Conservation (phyloP, 2,113 vertebrate genomes). For the Cyprinodon variegatus region DNA sequence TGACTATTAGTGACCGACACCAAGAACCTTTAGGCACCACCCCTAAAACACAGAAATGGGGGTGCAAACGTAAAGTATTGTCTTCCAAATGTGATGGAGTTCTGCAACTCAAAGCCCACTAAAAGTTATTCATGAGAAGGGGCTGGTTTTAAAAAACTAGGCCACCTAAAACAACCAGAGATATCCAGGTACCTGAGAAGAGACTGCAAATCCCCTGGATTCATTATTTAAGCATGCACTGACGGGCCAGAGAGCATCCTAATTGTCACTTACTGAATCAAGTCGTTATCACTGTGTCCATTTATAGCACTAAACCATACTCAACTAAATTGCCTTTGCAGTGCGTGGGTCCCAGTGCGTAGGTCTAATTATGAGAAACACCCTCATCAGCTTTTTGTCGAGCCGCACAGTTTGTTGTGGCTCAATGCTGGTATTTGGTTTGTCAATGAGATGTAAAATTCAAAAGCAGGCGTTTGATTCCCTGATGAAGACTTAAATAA, state of each 20-base stretch:
- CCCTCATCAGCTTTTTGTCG: slow-evolving; percentile 56
- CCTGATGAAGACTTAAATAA: slow-evolving; percentile 74
- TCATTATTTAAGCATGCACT: slow-evolving; percentile 61
- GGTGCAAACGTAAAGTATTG: slow-evolving; percentile 17
- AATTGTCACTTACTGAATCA: slow-evolving; percentile 63
- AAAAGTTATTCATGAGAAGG: slow-evolving; percentile 64
- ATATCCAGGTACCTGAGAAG: slow-evolving; percentile 63
- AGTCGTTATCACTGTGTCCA: slow-evolving; percentile 53
- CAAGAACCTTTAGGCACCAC: not conserved
- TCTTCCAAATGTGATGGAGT: slow-evolving; percentile 27
- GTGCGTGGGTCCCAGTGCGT: slow-evolving; percentile 57
- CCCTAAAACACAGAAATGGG: slow-evolving; percentile 12
- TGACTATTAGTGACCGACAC: slow-evolving; percentile 8
- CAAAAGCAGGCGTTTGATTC: slow-evolving; percentile 61
- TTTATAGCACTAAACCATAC: slow-evolving; percentile 55
- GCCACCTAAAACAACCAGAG: slow-evolving; percentile 66
- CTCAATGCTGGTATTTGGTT: slow-evolving; percentile 45
- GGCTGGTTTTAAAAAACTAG: slow-evolving; percentile 62
- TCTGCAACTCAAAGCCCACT: slow-evolving; percentile 52
- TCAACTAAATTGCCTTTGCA: slow-evolving; percentile 59
- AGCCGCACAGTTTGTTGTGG: slow-evolving; percentile 42
- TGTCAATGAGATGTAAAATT: slow-evolving; percentile 68
- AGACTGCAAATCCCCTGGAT: slow-evolving; percentile 55
- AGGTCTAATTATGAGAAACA: slow-evolving; percentile 70
- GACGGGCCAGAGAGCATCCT: slow-evolving; percentile 52